A percentile compares a stretch with the other conserved stretches of the same genome.
phyloP scores from a whole-genome alignment of 2,797 vertebrate genomes.

The Naso thynnoides region DNA sequence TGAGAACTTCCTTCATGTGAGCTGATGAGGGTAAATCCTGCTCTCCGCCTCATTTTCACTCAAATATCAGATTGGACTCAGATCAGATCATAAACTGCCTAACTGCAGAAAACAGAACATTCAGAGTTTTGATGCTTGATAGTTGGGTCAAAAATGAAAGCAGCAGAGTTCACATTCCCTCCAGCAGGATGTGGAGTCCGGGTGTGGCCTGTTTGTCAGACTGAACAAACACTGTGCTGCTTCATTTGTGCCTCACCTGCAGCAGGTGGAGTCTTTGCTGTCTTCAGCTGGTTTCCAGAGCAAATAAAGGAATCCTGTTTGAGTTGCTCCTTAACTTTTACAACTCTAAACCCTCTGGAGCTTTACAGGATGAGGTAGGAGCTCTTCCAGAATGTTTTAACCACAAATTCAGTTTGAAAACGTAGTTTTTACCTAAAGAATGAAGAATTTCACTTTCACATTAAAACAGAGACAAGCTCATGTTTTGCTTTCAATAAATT shows the following conservation, averaged over 20 bases:
- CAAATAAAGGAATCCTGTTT: conserved; percentile 70
- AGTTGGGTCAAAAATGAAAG: not conserved
- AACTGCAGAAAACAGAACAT: not conserved
- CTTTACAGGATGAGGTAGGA: conserved; percentile 41
- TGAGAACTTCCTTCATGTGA: too few species aligned
- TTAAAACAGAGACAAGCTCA: not conserved
- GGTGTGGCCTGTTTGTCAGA: conserved; percentile 21
- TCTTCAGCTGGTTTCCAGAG: conserved; percentile 69
- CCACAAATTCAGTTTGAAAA: not conserved
- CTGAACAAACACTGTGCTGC: conserved; percentile 55
- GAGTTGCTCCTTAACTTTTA: not conserved
- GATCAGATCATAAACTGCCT: not conserved
- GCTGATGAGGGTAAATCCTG: too few species aligned
- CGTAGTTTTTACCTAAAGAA: not conserved
- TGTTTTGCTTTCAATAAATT: not conserved
- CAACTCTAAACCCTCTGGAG: conserved; percentile 6
- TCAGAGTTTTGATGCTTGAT: not conserved
- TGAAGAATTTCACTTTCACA: not conserved
- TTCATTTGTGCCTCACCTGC: conserved; percentile 45
- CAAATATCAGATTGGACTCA: not conserved
- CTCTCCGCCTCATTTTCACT: conserved; percentile 8
- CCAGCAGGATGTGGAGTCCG: not conserved
- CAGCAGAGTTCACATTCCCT: not conserved
- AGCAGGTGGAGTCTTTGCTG: conserved; percentile 65
- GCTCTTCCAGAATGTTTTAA: not conserved